Conservation (phyloP, 2,888 invertebrate genomes). For the Cecidostiba fungosa region DNA sequence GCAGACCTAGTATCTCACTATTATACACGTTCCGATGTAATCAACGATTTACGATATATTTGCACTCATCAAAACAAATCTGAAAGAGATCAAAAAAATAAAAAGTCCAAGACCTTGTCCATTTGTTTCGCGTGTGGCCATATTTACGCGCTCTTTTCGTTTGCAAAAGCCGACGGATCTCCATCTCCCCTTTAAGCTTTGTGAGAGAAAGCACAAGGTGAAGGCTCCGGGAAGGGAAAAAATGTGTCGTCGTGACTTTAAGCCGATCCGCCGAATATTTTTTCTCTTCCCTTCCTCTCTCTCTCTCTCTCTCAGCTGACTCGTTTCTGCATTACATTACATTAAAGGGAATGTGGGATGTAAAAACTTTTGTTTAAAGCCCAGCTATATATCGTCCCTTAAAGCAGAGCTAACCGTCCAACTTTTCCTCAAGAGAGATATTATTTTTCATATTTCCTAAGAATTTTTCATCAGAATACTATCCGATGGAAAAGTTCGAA, state of each 20-base stretch:
- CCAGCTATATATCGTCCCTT: neutral
- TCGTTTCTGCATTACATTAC: neutral
- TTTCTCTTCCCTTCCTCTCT: too few species aligned
- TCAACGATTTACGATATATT: too few species aligned
- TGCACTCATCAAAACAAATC: too few species aligned
- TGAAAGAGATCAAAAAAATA: too few species aligned
- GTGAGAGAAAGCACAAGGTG: neutral
- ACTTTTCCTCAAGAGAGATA: too few species aligned
- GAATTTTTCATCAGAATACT: conserved; percentile 26
- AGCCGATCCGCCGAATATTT: neutral
- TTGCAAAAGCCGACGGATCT: neutral
- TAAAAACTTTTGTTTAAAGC: conserved; percentile 3
- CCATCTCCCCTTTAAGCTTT: neutral
- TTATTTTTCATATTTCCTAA: neutral
- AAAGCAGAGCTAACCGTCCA: too few species aligned
- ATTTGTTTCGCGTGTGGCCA: conserved; percentile 8
- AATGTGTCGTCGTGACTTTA: conserved; percentile 3
- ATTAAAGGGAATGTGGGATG: neutral
- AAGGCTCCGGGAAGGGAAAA: neutral
- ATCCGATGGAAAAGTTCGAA: neutral
- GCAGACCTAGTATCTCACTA: too few species aligned
- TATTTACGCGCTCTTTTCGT: conserved; percentile 3
- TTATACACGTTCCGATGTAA: too few species aligned
- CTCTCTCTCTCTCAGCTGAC: neutral
- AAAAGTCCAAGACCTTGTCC: neutral